Evolutionary conservation across 2,113 vertebrate genomes (phyloP).

Genomic region (Melozone crissalis): DNA sequence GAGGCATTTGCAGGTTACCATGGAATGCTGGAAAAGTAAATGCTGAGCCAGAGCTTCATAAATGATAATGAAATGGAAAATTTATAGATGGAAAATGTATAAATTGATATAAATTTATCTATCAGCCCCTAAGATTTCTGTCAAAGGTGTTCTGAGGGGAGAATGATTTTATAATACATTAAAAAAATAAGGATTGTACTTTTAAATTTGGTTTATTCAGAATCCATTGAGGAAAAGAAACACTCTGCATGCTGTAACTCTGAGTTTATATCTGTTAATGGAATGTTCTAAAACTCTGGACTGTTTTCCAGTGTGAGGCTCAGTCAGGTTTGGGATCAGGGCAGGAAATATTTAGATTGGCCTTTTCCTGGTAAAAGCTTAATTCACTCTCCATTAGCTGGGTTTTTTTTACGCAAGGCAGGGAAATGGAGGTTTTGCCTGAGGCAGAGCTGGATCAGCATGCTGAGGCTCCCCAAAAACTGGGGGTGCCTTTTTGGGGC

Average conservation of each 20-base stretch:
- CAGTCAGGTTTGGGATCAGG: not conserved
- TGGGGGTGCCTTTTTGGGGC: not conserved
- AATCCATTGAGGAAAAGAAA: not conserved
- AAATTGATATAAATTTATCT: too few relatives aligned
- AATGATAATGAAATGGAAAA: not conserved
- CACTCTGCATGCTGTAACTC: accelerated
- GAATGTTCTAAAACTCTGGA: not conserved
- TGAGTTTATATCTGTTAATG: not conserved
- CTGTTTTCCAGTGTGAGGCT: not conserved
- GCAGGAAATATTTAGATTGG: not conserved
- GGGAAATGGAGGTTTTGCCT: not conserved
- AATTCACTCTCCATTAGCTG: not conserved
- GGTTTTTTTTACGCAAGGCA: accelerated
- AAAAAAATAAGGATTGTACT: not conserved
- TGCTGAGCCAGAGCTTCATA: not conserved
- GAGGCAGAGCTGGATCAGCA: not conserved
- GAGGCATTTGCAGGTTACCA: not conserved
- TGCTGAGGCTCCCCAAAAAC: not conserved
- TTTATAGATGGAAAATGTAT: not conserved
- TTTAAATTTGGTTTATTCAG: not conserved
- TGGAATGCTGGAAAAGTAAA: not conserved
- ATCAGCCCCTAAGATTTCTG: not conserved
- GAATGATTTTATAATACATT: not conserved
- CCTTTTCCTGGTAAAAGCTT: not conserved
- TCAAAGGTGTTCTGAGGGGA: not conserved